phyloP scores from a whole-genome alignment of 2,113 vertebrate genomes.

The Marmota flaviventris region DNA sequence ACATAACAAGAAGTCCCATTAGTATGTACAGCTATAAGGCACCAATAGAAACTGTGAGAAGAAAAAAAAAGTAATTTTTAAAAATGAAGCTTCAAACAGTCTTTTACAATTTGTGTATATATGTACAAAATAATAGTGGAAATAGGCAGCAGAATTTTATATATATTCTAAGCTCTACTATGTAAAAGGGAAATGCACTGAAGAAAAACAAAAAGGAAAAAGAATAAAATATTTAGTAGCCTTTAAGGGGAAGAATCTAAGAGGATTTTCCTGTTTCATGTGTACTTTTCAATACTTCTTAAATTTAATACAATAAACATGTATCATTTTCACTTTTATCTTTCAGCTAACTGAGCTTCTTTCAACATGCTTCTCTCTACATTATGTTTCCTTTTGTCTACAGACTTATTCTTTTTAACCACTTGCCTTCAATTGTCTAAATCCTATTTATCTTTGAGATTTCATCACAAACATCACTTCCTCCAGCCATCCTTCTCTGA shows the following conservation, averaged over 20 bases:
- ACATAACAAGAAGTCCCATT: too few species aligned
- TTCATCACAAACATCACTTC: not conserved
- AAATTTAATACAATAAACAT: slow-evolving; percentile 15
- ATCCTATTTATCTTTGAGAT: slow-evolving; percentile 1
- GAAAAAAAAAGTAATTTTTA: too few species aligned
- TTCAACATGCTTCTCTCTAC: not conserved
- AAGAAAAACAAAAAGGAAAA: not conserved
- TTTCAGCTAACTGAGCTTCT: not conserved
- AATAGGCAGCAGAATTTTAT: not conserved
- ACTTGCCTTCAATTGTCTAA: not conserved
- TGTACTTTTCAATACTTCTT: slow-evolving; percentile 54
- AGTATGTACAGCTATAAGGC: too few species aligned
- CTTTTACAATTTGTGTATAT: slow-evolving; percentile 6
- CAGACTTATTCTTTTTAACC: not conserved
- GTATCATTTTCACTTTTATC: slow-evolving; percentile 13
- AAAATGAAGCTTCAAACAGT: not conserved
- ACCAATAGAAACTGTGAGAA: too few species aligned
- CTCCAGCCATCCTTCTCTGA: not conserved
- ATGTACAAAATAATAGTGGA: not conserved
- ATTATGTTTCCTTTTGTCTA: not conserved
- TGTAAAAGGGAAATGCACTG: slow-evolving; percentile 29
- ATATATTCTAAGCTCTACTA: not conserved
- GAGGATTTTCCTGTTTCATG: not conserved
- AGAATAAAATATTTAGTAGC: not conserved
- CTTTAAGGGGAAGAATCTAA: slow-evolving; percentile 22